Conservation (phyloP, 2,888 invertebrate species). For the Troides aeacus region DNA sequence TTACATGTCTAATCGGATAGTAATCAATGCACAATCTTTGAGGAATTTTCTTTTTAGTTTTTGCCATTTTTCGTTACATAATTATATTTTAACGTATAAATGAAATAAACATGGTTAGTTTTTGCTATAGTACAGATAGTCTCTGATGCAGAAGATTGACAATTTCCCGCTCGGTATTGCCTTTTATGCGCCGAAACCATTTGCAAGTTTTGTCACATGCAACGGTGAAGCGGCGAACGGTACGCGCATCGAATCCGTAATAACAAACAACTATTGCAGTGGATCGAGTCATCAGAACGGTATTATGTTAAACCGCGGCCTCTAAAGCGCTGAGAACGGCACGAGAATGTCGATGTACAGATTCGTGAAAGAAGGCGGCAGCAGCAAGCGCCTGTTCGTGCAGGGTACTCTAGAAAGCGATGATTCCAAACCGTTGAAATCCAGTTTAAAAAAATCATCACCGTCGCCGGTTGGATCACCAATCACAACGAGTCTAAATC, state of each 20-base stretch:
- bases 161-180: conserved; percentile 35
- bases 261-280: conserved; percentile 53
- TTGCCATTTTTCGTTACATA: conserved; percentile 34
- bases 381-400: conserved; percentile 85
- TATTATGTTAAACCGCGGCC: conserved; percentile 63
- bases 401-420: conserved; percentile 86
- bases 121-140: too few species aligned
- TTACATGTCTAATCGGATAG: conserved; percentile 44
- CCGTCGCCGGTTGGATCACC: conserved; percentile 80
- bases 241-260: conserved; percentile 70
- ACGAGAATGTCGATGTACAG: conserved; percentile 86
- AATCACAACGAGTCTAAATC: conserved; percentile 82
- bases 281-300: conserved; percentile 44
- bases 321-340: conserved; percentile 55
- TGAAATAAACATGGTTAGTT: too few species aligned
- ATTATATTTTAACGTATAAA: too few species aligned
- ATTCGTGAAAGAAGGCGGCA: conserved; percentile 85
- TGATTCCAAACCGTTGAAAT: conserved; percentile 75
- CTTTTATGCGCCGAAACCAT: conserved; percentile 36
- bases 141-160: conserved; percentile 13
- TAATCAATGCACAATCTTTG: too few species aligned
- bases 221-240: conserved; percentile 38
- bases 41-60: too few species aligned
- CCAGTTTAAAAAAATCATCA: conserved; percentile 73
- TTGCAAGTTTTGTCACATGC: conserved; percentile 43